Evolutionary conservation across 23 tunicate genomes (phyloP).

Genomic region (Styela plicata): DNA sequence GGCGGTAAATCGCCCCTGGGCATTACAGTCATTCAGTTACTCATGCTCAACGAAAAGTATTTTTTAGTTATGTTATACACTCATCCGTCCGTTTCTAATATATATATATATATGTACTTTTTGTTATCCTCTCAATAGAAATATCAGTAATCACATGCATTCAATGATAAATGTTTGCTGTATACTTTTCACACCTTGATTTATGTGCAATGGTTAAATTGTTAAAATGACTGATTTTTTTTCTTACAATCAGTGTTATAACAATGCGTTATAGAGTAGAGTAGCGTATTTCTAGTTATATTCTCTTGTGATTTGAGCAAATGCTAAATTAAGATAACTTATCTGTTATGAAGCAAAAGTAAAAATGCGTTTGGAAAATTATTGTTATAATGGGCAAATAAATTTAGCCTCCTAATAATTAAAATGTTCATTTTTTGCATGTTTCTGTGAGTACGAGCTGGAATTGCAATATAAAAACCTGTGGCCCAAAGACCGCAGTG

Average conservation of each 20-base stretch:
- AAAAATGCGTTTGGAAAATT: too few species aligned
- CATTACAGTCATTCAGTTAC: not conserved
- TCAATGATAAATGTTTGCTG: not conserved
- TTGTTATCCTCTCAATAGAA: not conserved
- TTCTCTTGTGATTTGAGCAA: not conserved
- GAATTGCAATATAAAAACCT: too few species aligned
- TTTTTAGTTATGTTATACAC: too few species aligned
- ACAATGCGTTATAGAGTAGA: not conserved
- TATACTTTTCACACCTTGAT: not conserved
- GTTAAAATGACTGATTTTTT: not conserved
- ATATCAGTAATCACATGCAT: not conserved
- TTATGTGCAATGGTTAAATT: not conserved
- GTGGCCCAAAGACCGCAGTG: too few species aligned
- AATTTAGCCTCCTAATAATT: too few species aligned
- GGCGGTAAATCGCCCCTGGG: not conserved
- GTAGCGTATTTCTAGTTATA: not conserved
- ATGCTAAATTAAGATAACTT: too few species aligned
- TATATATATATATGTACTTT: not conserved
- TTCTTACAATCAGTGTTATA: not conserved
- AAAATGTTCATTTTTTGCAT: too few species aligned
- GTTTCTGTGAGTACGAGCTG: too few species aligned
- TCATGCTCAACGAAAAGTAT: not conserved
- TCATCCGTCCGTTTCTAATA: not conserved
- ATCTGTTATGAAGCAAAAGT: too few species aligned
- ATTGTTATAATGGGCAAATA: too few species aligned